Percentiles rank a stretch among this genome's conserved stretches.
Conservation (phyloP, 1,140 invertebrate species). For the Nixonia krombeini region DNA sequence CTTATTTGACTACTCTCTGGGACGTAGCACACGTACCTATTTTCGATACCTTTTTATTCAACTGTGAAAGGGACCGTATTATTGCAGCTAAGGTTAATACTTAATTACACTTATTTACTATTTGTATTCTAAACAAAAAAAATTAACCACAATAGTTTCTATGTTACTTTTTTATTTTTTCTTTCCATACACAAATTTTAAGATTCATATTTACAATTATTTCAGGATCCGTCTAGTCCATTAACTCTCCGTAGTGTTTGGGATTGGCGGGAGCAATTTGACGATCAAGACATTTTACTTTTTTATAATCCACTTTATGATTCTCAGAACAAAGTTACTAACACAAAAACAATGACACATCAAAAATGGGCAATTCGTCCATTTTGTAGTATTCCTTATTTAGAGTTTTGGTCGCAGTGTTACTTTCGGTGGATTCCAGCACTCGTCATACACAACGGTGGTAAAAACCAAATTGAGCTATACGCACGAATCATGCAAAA, state of each 20-base stretch:
- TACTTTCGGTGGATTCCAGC: conserved; percentile 90
- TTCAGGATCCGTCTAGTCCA: conserved; percentile 70
- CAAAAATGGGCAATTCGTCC: conserved; percentile 66
- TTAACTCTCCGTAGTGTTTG: conserved; percentile 82
- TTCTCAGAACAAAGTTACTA: conserved; percentile 50
- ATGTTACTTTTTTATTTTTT: background rate
- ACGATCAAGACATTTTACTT: conserved; percentile 81
- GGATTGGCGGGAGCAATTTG: conserved; percentile 89
- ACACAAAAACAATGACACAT: conserved; percentile 24
- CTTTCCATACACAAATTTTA: background rate
- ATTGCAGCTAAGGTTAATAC: conserved; percentile 71
- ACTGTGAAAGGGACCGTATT: conserved; percentile 81
- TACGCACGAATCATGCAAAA: conserved; percentile 73
- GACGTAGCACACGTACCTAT: conserved; percentile 88
- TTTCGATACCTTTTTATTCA: conserved; percentile 94
- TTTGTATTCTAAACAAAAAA: background rate
- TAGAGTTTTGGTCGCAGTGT: conserved; percentile 90
- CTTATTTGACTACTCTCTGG: conserved; percentile 92
- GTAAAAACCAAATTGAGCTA: conserved; percentile 78
- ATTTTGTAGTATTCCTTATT: conserved; percentile 71
- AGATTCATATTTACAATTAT: conserved; percentile 9
- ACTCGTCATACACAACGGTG: conserved; percentile 85
- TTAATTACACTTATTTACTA: conserved; percentile 3
- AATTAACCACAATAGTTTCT: too few relatives aligned
- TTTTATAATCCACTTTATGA: conserved; percentile 84